Base-by-base conservation (phyloP, 2,888 invertebrate genomes). In the Bibio marci region DNA sequence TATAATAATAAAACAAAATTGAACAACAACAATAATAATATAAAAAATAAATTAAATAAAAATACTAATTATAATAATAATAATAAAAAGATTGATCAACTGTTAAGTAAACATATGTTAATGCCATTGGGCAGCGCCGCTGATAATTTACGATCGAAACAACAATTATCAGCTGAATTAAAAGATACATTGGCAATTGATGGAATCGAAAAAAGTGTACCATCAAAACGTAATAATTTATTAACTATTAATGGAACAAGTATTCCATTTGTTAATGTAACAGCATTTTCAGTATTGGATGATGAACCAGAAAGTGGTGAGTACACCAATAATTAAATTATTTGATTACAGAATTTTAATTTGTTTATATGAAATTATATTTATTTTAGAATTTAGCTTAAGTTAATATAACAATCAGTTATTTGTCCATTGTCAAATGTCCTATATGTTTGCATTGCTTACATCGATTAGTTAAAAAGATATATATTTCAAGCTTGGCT, bases 121-220 rank as follows among this genome's bases (percentile, higher is more conserved):
- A 44, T 44, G 40, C 56, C 54, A 42, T 52, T 51, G 13, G 51
- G 50, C 33, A 22, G 8, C 8, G 22, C 4, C 8, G 5, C 4
- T 22, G 42, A 46, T 44, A 59, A 58, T 43, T 41, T 62, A 46
- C 56, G 56, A 41, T 56, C 56, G 38, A 57, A 60, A 27, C 55
- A 58, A 34, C 31, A 38, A 19, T 49, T 56, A 22, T 53, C 49
- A 10, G 62, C 54, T 1, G 54, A 56, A 41, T 37, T 52, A 27
- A 47, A 43, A 36, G 28, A 33, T 15, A 32, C 33, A 18, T 41
- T 34, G 12, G 39, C 17, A 26, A 2, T 27, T 11, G 17, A 17
- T n/a, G 15, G 14, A 1, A 12, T 14, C 3, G 13, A 35, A n/a
- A 43, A 43, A 38, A 43, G 44, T 26, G 30, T 41, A 4, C 36